These are phyloP conservation scores for Unio delphinus DNA, from an alignment of 2,888 invertebrate species.

Conservation along the genomic window DNA sequence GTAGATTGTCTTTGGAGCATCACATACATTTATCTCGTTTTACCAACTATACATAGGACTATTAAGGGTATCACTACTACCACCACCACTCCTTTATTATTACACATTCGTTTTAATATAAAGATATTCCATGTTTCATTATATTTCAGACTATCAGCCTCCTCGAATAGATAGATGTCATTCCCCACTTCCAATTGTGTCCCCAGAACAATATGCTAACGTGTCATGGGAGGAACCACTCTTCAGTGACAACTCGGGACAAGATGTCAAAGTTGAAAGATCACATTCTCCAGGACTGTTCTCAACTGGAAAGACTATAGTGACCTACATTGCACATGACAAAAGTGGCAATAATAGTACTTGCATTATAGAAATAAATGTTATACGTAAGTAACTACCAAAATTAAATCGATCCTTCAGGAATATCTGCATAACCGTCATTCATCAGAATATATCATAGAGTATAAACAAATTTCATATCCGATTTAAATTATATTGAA, in stretches of 20 bases:
- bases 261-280: conserved; percentile 57
- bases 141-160: conserved; percentile 75
- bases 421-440: too few species aligned
- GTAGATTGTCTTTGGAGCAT: too few species aligned
- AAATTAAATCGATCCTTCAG: background rate
- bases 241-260: conserved; percentile 76
- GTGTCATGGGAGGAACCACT: conserved; percentile 76
- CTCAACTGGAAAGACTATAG: conserved; percentile 75
- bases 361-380: conserved; percentile 77
- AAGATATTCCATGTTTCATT: background rate
- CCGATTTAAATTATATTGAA: too few species aligned
- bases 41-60: too few species aligned
- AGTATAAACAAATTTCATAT: too few species aligned
- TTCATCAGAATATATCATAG: too few species aligned
- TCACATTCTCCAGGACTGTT: conserved; percentile 73
- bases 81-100: too few species aligned
- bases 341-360: conserved; percentile 76
- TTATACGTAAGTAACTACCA: conserved; percentile 68
- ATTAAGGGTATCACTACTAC: too few species aligned
- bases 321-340: conserved; percentile 79
- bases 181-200: conserved; percentile 76
- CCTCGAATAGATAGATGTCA: conserved; percentile 76
- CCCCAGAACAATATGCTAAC: conserved; percentile 41
- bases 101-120: too few species aligned
- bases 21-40: too few species aligned